Base-by-base conservation (phyloP, 2,888 invertebrate species). In the Biston betularia region DNA sequence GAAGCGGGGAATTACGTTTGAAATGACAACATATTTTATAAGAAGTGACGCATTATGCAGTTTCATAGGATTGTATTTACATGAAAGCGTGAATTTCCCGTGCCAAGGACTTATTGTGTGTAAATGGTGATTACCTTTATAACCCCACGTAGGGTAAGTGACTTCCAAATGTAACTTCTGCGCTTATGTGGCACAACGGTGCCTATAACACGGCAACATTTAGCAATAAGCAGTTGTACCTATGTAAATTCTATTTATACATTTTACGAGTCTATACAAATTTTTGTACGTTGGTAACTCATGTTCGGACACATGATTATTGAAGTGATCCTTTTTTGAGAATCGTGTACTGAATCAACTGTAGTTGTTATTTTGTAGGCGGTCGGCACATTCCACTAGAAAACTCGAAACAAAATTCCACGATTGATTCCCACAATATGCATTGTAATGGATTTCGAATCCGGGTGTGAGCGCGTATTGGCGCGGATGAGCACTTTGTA, bases 371-470 rank as follows among this genome's bases (percentile, higher is more conserved):
- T 88, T 88, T 89, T 89, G 87, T 91, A 92, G 93, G 92, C 91
- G 91, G 92, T 92, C 92, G 92, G 92, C 92, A 93, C 93, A 93
- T 93, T 93, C 93, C 93, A 92, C 86, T 91, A 92, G 89, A 87
- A 85, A 87, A 89, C 90, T 90, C 86, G 87, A 85, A 85, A 86
- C 85, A 80, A 89, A 89, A 91, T 90, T 92, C 90, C 92, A 92
- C 87, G 85, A 89, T 93, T 92, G 83, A 90, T 93, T 93, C 92
- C 89, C 89, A 91, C 89, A 89, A 88, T 89, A 88, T 88, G 79
- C 89, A 88, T 68, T 85, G 84, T 84, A 88, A 88, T 84, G 92
- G 92, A 92, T 91, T 90, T 84, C 86, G 88, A 89, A 90, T 92
- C 90, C 91, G 82, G 84, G 88, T 86, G 88, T 84, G 75, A 82